phyloP scores from a whole-genome alignment of 2,113 vertebrate species.

The Chrysochloris asiatica region DNA sequence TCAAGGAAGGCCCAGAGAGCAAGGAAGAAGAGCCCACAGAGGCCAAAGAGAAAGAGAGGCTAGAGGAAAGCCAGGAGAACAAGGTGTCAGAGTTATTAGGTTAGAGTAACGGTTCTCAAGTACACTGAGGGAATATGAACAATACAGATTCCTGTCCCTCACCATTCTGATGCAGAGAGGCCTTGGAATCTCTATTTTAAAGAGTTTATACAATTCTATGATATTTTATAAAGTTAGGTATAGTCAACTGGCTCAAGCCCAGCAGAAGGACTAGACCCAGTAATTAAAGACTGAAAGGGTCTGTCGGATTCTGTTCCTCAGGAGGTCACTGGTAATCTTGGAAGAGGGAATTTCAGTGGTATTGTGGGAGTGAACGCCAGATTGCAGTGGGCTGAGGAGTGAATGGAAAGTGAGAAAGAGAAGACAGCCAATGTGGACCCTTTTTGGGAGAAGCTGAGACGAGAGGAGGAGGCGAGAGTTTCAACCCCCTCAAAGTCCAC shows the following conservation, averaged over 20 bases:
- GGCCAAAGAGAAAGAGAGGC: not conserved
- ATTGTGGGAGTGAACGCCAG: conserved; percentile 69
- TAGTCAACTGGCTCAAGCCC: not conserved
- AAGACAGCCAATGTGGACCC: conserved; percentile 50
- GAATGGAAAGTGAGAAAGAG: conserved; percentile 64
- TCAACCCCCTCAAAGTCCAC: conserved; percentile 56
- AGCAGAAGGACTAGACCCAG: not conserved
- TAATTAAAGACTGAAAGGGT: not conserved
- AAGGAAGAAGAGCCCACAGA: not conserved
- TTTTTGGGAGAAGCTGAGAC: conserved; percentile 55
- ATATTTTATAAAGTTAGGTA: not conserved
- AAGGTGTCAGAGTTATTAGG: not conserved
- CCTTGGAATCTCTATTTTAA: not conserved
- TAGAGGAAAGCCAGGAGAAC: not conserved
- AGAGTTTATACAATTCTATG: not conserved
- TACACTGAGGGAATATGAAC: not conserved
- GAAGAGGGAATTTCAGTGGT: conserved; percentile 47
- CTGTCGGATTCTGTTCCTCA: not conserved
- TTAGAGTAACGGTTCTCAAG: not conserved
- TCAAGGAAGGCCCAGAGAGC: not conserved
- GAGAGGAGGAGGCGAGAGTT: conserved; percentile 47
- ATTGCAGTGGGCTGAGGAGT: conserved; percentile 68
- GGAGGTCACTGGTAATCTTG: conserved; percentile 55
- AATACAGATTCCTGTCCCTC: not conserved
- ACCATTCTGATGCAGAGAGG: not conserved